These are phyloP conservation scores for Oncorhynchus masou DNA, from an alignment of 2,113 vertebrate species.

Conservation along the genomic window DNA sequence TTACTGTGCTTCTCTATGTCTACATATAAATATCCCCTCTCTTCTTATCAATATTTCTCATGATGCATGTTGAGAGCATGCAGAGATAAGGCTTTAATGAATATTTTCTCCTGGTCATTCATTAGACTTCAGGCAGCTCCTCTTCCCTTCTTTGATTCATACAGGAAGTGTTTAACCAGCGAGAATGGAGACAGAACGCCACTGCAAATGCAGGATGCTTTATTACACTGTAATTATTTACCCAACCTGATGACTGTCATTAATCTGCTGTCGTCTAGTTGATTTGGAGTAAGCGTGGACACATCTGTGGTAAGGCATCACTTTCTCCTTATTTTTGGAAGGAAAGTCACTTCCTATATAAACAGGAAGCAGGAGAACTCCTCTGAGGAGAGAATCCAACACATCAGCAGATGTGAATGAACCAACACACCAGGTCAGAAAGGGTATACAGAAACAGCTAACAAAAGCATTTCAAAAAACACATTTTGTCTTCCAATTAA, in stretches of 20 bases:
- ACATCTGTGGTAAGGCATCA: neutral
- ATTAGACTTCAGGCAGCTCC: slow-evolving; percentile 10
- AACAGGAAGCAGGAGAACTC: neutral
- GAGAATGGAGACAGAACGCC: slow-evolving; percentile 29
- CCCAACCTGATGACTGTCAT: slow-evolving; percentile 53
- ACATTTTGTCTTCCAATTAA: neutral
- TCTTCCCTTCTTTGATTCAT: no score
- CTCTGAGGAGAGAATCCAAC: neutral
- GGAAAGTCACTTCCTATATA: neutral
- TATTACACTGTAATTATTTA: slow-evolving; percentile 51
- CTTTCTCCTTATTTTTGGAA: neutral
- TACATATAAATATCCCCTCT: no score
- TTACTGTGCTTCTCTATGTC: neutral
- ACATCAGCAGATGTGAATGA: neutral
- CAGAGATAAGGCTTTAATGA: slow-evolving; percentile 37
- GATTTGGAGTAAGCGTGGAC: slow-evolving; percentile 45
- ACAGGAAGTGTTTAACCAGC: slow-evolving; percentile 1
- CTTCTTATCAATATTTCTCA: slow-evolving; percentile 40
- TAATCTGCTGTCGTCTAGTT: slow-evolving; percentile 50
- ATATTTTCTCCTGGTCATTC: slow-evolving; percentile 44
- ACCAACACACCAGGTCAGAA: no score
- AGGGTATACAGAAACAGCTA: no score
- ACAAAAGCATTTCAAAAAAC: neutral
- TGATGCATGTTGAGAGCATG: slow-evolving; percentile 36
- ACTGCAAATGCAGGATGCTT: slow-evolving; percentile 40